Percentiles rank a stretch among this genome's conserved stretches.
Evolutionary conservation across 2,797 vertebrate species (phyloP).

Genomic region (Remorina albescens): DNA sequence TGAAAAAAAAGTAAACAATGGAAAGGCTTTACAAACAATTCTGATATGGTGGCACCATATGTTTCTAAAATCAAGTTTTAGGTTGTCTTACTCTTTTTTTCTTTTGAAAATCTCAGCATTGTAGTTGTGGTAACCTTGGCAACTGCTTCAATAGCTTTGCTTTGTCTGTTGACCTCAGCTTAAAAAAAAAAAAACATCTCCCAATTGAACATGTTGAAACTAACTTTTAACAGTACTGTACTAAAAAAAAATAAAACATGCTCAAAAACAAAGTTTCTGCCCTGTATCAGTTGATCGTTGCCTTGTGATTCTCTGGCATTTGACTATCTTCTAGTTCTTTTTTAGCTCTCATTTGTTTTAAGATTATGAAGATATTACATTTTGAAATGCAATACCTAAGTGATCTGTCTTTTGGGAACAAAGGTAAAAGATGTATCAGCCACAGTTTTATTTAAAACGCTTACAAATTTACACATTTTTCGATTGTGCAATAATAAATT

Average conservation of each 20-base stretch:
- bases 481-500: background rate
- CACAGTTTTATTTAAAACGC: too few species aligned
- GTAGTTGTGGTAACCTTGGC: slow-evolving; percentile 86
- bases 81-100: slow-evolving; percentile 65
- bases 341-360: slow-evolving; percentile 9
- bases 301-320: background rate
- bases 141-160: slow-evolving; percentile 84
- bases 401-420: background rate
- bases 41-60: slow-evolving; percentile 65
- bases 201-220: slow-evolving; percentile 85
- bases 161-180: slow-evolving; percentile 83
- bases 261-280: slow-evolving; percentile 74
- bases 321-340: background rate
- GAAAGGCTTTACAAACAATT: slow-evolving; percentile 72
- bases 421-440: background rate
- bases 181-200: slow-evolving; percentile 73
- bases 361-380: slow-evolving; percentile 2
- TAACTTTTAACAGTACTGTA: slow-evolving; percentile 89
- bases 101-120: slow-evolving; percentile 78
- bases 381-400: background rate
- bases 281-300: slow-evolving; percentile 67
- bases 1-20: slow-evolving; percentile 48
- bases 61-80: slow-evolving; percentile 75
- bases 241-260: slow-evolving; percentile 84
- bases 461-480: too few species aligned